Conservation (phyloP, 2,113 vertebrate genomes). For the Microtus ochrogaster region DNA sequence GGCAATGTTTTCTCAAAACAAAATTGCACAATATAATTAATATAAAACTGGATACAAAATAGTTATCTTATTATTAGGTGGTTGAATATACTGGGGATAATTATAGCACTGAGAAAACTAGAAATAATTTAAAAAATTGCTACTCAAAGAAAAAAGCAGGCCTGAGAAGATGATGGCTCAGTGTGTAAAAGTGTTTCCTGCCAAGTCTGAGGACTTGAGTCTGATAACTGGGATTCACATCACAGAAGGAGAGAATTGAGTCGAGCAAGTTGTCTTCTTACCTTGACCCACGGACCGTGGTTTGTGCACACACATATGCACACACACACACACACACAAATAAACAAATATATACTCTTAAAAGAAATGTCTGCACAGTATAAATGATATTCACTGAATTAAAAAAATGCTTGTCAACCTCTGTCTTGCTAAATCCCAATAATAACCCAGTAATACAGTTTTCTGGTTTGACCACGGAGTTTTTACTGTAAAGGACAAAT, state of each 20-base stretch:
- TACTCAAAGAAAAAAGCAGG: neutral
- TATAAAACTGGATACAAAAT: neutral
- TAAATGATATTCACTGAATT: neutral
- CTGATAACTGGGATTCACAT: neutral
- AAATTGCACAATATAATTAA: slow-evolving; percentile 10
- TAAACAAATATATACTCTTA: no score
- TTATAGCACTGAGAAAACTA: neutral
- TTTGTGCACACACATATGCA: no score
- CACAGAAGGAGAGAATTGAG: neutral
- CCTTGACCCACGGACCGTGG: no score
- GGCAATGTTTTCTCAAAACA: neutral
- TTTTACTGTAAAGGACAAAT: neutral
- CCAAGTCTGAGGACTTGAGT: neutral
- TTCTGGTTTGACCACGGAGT: neutral
- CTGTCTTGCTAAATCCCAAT: neutral
- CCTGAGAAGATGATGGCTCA: neutral
- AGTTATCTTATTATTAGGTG: neutral
- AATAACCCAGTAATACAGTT: neutral
- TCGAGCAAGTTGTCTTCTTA: neutral
- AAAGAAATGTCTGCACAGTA: neutral
- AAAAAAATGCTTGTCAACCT: neutral
- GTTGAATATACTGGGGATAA: neutral
- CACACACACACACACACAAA: no score
- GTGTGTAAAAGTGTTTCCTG: neutral
- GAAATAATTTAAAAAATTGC: neutral